Conservation (phyloP, 2,888 invertebrate species). For the Ochropacha duplaris region DNA sequence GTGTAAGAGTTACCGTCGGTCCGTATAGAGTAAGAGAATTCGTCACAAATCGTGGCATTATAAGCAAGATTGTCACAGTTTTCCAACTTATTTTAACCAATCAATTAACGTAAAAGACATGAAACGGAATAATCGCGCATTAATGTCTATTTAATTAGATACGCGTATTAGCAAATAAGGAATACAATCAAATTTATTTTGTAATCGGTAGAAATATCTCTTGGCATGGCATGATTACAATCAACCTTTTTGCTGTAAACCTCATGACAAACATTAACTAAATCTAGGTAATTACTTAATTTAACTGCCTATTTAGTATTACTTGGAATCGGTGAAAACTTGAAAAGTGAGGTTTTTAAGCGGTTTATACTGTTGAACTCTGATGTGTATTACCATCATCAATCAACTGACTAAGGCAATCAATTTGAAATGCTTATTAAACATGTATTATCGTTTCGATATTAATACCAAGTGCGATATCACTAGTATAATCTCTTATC, state of each 20-base stretch:
- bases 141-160: no score
- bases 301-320: no score
- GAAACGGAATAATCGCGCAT: no score
- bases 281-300: no score
- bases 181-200: no score
- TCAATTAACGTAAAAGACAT: not conserved
- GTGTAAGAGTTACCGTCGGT: slow-evolving; percentile 15
- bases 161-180: not conserved
- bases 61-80: not conserved
- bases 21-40: slow-evolving; percentile 13
- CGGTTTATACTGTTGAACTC: not conserved
- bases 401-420: slow-evolving; percentile 12
- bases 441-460: slow-evolving; percentile 24
- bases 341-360: not conserved
- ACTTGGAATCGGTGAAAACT: not conserved
- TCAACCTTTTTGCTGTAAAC: no score
- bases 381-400: not conserved
- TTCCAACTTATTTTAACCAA: not conserved
- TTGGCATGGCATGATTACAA: no score
- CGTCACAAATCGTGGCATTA: slow-evolving; percentile 4
- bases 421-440: slow-evolving; percentile 27
- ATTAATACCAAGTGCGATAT: slow-evolving; percentile 31
- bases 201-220: no score
- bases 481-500: slow-evolving; percentile 48
- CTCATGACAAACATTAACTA: no score